Conservation (phyloP, 2,797 vertebrate genomes). For the Coregonus ussuriensis region DNA sequence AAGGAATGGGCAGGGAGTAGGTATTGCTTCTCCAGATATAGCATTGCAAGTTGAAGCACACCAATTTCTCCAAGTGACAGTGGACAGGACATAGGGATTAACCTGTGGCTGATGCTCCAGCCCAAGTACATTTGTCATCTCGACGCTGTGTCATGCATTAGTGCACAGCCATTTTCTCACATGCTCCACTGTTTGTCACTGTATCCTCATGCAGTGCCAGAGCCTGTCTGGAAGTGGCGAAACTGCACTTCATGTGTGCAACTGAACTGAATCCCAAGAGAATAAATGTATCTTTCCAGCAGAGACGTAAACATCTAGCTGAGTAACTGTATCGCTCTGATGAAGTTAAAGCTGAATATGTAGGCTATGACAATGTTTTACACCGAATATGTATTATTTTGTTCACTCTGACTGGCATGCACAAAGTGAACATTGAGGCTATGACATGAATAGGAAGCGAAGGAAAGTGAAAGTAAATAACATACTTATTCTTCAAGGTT, state of each 20-base stretch:
- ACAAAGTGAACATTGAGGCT: neutral
- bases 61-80: conserved; percentile 32
- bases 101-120: conserved; percentile 31
- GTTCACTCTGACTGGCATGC: neutral
- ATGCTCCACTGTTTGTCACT: conserved; percentile 7
- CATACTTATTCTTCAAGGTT: too few species aligned
- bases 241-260: conserved; percentile 13
- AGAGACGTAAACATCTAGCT: neutral
- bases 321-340: neutral
- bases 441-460: neutral
- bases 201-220: too few species aligned
- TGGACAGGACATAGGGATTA: conserved; percentile 36
- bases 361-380: neutral
- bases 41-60: neutral
- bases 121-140: conserved; percentile 42
- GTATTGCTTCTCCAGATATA: conserved; percentile 5
- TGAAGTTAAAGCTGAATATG: neutral
- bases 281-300: neutral
- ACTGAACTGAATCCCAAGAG: conserved; percentile 10
- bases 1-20: neutral
- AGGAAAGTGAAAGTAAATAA: neutral
- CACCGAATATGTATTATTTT: neutral
- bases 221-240: conserved; percentile 17
- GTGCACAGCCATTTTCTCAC: conserved; percentile 21
- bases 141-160: conserved; percentile 18